Conservation (phyloP, 37 sponge, comb jelly and placozoan genomes). For the Ianthella basta region DNA sequence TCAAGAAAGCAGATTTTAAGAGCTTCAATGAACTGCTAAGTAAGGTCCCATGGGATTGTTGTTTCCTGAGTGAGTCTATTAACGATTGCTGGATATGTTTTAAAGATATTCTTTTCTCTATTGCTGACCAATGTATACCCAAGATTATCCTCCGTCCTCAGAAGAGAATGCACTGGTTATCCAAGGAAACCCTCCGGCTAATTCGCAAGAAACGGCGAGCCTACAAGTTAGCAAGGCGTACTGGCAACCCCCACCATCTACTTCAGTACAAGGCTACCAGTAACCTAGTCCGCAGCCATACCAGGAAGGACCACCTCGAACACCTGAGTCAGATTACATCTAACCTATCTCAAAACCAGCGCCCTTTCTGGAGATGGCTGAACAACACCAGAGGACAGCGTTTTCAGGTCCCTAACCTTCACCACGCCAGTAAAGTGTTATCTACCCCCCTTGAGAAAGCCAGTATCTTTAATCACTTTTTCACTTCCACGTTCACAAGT, state of each 20-base stretch:
- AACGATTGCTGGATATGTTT: conserved; percentile 28
- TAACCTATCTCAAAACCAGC: conserved; percentile 16
- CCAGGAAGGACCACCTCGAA: neutral
- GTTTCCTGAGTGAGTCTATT: neutral
- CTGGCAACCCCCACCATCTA: neutral
- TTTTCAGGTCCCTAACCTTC: neutral
- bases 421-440: neutral
- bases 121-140: conserved; percentile 13
- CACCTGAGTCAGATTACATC: conserved; percentile 24
- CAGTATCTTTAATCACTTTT: conserved; percentile 19
- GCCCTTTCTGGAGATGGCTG: conserved; percentile 43
- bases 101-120: conserved; percentile 26
- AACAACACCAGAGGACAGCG: neutral
- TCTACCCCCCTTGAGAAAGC: conserved; percentile 6
- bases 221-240: conserved; percentile 13
- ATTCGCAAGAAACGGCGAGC: conserved; percentile 29
- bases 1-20: conserved; percentile 37
- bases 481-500: conserved; percentile 20
- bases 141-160: neutral
- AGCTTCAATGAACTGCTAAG: conserved; percentile 2
- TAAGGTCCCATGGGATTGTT: conserved; percentile 30
- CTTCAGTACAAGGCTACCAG: neutral
- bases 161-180: neutral
- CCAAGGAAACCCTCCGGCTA: neutral
- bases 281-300: neutral